Base-by-base conservation (phyloP, 2,797 vertebrate species). In the Silurus aristotelis region DNA sequence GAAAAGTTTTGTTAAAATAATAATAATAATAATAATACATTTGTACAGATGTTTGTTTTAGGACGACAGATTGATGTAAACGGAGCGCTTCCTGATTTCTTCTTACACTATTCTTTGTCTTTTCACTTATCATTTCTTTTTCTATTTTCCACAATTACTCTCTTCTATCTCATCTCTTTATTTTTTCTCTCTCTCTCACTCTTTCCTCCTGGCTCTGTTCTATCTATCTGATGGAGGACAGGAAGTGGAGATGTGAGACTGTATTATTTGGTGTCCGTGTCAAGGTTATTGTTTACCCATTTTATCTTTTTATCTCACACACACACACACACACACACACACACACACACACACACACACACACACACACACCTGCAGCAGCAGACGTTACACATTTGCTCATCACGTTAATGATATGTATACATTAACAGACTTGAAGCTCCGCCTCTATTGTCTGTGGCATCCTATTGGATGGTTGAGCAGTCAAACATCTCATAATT, bases 171-270 rank as follows among this genome's bases (percentile, higher is more conserved):
- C 61, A 22, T 20, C 5, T 63, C 43, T 46, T 56, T 52, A 4
- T 9, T 7, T 9, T 9, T 64, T 20, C 70, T 72, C 19, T 31
- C 68, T 75, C 46, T 82, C 82, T 19, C 72, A 70, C 75, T 75
- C 67, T 84, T 70, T 0, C 55, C 56, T 71, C 13, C 27, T 86
- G 64, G 64, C 31, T 60, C 80, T 89, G 83, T 87, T 72, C 67
- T 43, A 43, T 63, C 25, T 76, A 38, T 76, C 43, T 27, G 72
- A 76, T 76, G 4, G 15, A 61, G 38, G 58, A 64, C 60, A 64
- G 77, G 60, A 64, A 80, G 77, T 63, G 22, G 31, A 48, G 38
- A 15, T 1, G 13, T 43, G 77, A 64, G 77, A 43, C 22, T 84
- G 38, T 76, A 27, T 67, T 66, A 52, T 67, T 77, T 31, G 46